phyloP scores from a whole-genome alignment of 1,140 invertebrate genomes.

The Apis dorsata region DNA sequence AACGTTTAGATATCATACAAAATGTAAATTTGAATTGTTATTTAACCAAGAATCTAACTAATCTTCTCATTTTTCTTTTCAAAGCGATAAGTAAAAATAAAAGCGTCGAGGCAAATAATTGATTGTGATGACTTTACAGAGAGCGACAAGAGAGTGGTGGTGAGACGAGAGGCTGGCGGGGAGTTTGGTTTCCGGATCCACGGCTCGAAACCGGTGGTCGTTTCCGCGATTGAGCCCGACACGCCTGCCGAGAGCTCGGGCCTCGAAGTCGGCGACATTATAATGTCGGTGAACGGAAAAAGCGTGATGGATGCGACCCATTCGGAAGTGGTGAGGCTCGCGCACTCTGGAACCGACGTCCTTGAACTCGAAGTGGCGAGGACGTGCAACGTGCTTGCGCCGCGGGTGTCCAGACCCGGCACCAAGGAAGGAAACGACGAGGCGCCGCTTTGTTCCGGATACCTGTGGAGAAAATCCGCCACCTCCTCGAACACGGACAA shows the following conservation, averaged over 20 bases:
- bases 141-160: constrained; percentile 91
- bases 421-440: constrained; percentile 81
- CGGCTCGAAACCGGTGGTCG: constrained; percentile 96
- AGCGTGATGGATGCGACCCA: constrained; percentile 95
- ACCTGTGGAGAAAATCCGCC: constrained; percentile 87
- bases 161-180: constrained; percentile 87
- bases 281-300: constrained; percentile 93
- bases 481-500: constrained; percentile 82
- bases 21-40: no score
- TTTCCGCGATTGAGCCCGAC: constrained; percentile 95
- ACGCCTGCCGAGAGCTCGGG: constrained; percentile 94
- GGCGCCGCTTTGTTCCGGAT: constrained; percentile 87
- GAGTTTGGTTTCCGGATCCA: constrained; percentile 98
- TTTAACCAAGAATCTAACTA: no score
- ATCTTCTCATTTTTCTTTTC: no score
- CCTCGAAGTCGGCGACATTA: constrained; percentile 95
- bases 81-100: no score
- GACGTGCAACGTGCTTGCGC: constrained; percentile 89
- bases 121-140: constrained; percentile 81
- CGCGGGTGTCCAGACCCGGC: constrained; percentile 72
- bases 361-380: constrained; percentile 93
- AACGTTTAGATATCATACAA: no score
- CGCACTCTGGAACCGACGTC: constrained; percentile 91
- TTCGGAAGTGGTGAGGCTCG: constrained; percentile 96
- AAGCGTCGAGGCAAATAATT: not conserved